Percentiles rank a stretch among this genome's conserved stretches.
Conservation (phyloP, 2,888 invertebrate genomes). For the Unio pictorum region DNA sequence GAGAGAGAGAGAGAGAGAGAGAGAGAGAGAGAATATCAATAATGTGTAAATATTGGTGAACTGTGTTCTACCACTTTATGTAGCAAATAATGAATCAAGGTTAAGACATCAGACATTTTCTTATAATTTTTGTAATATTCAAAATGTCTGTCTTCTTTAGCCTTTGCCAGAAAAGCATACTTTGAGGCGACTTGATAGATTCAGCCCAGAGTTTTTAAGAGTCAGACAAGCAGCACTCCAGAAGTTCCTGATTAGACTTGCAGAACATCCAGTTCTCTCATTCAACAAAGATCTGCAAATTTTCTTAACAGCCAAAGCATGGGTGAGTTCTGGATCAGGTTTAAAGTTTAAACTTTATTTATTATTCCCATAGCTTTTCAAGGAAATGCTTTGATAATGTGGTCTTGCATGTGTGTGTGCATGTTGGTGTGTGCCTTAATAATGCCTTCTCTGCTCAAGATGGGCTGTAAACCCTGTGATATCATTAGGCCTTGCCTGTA, state of each 20-base stretch:
- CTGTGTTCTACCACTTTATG: too few relatives aligned
- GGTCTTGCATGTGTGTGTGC: too few relatives aligned
- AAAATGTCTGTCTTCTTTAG: constrained; percentile 70
- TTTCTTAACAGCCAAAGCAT: constrained; percentile 79
- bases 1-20: too few relatives aligned
- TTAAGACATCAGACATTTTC: not conserved
- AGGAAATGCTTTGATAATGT: too few relatives aligned
- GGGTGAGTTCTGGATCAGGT: constrained; percentile 67
- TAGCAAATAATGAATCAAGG: not conserved
- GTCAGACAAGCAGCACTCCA: constrained; percentile 80
- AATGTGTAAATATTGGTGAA: constrained; percentile 5
- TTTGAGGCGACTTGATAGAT: constrained; percentile 80
- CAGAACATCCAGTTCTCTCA: constrained; percentile 81
- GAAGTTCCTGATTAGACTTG: constrained; percentile 78
- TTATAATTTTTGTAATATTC: not conserved
- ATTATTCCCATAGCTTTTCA: too few relatives aligned
- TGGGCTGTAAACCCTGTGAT: too few relatives aligned
- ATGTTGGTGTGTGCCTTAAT: too few relatives aligned
- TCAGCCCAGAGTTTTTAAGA: constrained; percentile 81
- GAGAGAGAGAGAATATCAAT: not conserved
- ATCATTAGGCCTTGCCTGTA: too few relatives aligned
- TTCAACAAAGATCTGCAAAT: constrained; percentile 78
- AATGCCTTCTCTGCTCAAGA: too few relatives aligned
- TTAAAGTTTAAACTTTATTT: too few relatives aligned
- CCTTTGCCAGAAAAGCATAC: constrained; percentile 82